phyloP scores from a whole-genome alignment of 2,797 vertebrate genomes.

The Loriculus beryllinus region DNA sequence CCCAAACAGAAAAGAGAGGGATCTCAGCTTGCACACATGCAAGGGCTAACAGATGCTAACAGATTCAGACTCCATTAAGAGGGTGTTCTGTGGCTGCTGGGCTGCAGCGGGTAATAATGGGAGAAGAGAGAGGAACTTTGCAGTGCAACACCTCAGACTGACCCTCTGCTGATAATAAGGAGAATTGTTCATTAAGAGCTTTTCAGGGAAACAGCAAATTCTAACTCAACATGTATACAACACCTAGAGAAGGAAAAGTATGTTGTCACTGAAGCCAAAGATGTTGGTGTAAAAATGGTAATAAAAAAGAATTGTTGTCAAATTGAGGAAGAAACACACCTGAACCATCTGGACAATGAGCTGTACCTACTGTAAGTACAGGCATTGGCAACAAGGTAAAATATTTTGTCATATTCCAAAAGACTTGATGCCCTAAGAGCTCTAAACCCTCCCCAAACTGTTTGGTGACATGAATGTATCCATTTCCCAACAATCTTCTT shows the following conservation, averaged over 20 bases:
- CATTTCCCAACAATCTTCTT: neutral
- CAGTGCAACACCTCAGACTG: neutral
- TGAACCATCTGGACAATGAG: neutral
- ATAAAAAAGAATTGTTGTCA: neutral
- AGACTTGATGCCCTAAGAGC: neutral
- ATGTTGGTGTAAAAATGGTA: neutral
- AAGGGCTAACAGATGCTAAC: neutral
- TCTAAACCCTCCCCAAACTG: neutral
- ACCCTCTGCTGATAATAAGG: neutral
- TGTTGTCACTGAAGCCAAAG: neutral
- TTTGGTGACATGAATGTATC: neutral
- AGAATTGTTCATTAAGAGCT: neutral
- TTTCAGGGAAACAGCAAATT: neutral
- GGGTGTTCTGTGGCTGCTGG: neutral
- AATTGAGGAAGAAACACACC: neutral
- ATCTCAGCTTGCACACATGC: neutral
- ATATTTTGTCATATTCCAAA: neutral
- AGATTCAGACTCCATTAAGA: neutral
- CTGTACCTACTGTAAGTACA: neutral
- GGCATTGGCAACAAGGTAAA: neutral
- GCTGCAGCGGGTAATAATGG: neutral
- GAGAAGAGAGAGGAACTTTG: neutral
- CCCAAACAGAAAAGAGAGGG: neutral
- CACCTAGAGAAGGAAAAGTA: neutral
- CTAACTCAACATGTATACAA: neutral